phyloP scores from a whole-genome alignment of 2,797 vertebrate genomes.

The Microcaecilia unicolor region DNA sequence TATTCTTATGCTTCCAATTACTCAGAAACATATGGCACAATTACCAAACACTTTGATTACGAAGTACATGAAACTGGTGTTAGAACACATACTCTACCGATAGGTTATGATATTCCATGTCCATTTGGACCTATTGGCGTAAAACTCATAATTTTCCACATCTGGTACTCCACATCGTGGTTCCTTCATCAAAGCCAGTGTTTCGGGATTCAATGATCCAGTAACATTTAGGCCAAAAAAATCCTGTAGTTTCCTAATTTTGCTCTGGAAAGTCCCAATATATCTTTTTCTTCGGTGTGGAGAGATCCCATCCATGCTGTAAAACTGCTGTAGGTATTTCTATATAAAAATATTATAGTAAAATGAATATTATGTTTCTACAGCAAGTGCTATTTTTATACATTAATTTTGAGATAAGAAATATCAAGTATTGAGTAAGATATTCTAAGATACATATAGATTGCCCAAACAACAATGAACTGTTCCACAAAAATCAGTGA shows the following conservation, averaged over 20 bases:
- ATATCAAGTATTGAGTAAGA: too few species aligned
- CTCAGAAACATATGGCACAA: background rate
- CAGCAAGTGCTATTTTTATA: too few species aligned
- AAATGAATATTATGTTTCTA: too few species aligned
- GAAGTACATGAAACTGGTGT: too few species aligned
- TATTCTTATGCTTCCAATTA: background rate
- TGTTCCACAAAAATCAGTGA: too few species aligned
- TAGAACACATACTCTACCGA: too few species aligned
- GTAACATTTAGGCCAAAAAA: background rate
- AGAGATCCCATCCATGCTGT: background rate
- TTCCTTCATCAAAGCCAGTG: background rate
- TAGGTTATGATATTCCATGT: background rate
- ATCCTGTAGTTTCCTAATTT: background rate
- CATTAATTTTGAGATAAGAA: too few species aligned
- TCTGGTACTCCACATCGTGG: background rate
- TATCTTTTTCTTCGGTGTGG: background rate
- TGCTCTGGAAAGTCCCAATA: fast-evolving
- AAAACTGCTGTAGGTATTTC: background rate
- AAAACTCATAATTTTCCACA: background rate
- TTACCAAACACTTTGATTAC: too few species aligned
- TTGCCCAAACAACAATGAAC: too few species aligned
- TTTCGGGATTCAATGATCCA: background rate
- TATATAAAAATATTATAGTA: background rate
- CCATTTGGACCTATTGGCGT: background rate
- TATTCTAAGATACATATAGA: too few species aligned